Percentiles rank a stretch among this genome's conserved stretches.
Conservation (phyloP, 2,888 invertebrate species). For the Mycalesis mineus region DNA sequence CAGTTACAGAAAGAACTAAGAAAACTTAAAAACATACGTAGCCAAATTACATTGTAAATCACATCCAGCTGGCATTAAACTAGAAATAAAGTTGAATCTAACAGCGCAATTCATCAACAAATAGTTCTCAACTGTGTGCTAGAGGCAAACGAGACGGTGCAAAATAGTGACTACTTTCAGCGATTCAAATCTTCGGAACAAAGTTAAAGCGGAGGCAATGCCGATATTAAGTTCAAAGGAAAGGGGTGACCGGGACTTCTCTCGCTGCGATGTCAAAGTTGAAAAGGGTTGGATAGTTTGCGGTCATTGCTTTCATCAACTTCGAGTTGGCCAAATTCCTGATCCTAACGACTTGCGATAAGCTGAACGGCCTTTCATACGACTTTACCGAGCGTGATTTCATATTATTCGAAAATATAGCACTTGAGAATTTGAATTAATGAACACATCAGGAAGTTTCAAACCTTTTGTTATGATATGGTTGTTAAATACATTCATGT, state of each 20-base stretch:
- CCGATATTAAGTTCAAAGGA: constrained; percentile 26
- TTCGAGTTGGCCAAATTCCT: neutral
- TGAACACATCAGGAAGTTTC: no score
- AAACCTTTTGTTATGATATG: no score
- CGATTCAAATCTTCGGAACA: constrained; percentile 14
- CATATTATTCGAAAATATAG: no score
- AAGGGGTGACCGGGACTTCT: constrained; percentile 31
- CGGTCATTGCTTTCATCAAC: constrained; percentile 46
- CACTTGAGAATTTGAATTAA: no score
- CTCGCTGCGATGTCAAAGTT: constrained; percentile 49
- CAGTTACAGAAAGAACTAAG: no score
- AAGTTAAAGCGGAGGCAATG: constrained; percentile 5
- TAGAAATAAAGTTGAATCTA: neutral
- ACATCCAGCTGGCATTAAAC: neutral
- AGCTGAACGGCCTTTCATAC: neutral
- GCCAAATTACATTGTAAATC: neutral
- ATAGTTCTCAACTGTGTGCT: neutral
- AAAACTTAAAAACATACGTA: neutral
- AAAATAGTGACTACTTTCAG: constrained; percentile 13
- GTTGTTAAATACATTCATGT: no score
- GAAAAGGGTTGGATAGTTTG: constrained; percentile 48
- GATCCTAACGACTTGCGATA: constrained; percentile 3
- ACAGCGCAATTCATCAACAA: neutral
- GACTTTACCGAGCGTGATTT: neutral
- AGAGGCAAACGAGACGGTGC: neutral